phyloP scores from a whole-genome alignment of 2,888 invertebrate species.

The Zygogramma bicolorata region DNA sequence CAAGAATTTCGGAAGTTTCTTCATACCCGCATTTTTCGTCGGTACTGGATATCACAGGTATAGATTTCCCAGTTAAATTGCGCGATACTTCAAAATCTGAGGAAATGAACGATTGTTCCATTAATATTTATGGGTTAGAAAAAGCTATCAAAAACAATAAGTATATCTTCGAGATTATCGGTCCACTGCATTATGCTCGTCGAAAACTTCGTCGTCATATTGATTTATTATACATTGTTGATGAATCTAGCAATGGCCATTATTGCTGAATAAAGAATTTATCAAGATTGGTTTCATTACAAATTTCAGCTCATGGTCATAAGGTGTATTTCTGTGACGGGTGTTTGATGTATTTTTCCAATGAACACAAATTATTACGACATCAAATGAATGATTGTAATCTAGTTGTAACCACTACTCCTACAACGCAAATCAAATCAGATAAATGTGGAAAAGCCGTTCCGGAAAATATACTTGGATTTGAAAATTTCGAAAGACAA shows the following conservation, averaged over 20 bases:
- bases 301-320: too few species aligned
- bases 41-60: neutral
- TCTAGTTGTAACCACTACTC: too few species aligned
- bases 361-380: too few species aligned
- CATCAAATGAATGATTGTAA: too few species aligned
- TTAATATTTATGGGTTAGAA: neutral
- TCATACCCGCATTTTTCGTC: neutral
- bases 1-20: neutral
- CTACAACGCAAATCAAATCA: too few species aligned
- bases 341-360: too few species aligned
- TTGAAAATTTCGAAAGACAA: neutral
- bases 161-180: neutral
- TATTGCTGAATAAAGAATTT: too few species aligned
- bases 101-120: neutral
- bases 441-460: neutral
- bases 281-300: too few species aligned
- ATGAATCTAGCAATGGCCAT: neutral
- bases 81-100: neutral
- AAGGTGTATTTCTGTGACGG: too few species aligned
- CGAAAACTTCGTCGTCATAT: neutral
- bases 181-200: neutral
- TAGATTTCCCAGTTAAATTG: neutral
- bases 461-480: too few species aligned
- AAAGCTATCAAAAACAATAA: neutral
- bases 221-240: neutral